phyloP scores from a whole-genome alignment of 2,797 vertebrate species.

The Hirundo rustica region DNA sequence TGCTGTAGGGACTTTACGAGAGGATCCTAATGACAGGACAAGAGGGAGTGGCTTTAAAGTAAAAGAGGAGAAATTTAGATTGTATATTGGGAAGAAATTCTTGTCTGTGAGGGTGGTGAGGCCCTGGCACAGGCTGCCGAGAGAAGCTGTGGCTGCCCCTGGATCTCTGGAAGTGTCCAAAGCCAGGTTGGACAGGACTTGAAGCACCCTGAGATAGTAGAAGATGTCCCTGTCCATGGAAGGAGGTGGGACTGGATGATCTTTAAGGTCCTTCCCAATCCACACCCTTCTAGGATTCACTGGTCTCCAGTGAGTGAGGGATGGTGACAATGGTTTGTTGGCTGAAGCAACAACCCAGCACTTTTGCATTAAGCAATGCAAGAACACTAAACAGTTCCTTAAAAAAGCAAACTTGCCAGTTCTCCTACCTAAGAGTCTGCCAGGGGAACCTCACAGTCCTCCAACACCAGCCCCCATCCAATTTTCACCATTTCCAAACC shows the following conservation, averaged over 20 bases:
- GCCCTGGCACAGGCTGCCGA: neutral
- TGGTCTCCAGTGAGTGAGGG: neutral
- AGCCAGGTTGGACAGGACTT: neutral
- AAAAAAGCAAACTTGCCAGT: neutral
- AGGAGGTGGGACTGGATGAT: neutral
- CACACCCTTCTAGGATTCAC: neutral
- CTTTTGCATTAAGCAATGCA: neutral
- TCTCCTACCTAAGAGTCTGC: neutral
- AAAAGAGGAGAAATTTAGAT: neutral
- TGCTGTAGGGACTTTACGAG: neutral
- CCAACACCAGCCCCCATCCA: neutral
- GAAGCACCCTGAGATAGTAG: rapidly evolving
- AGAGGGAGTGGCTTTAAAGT: neutral
- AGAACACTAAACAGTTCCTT: neutral
- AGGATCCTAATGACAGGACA: neutral
- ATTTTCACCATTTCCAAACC: neutral
- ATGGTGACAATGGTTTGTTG: neutral
- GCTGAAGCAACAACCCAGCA: neutral
- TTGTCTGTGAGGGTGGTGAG: neutral
- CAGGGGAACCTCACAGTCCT: neutral
- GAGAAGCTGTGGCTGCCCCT: neutral
- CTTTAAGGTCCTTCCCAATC: neutral
- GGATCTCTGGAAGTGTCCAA: neutral
- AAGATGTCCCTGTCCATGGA: neutral
- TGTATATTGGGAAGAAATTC: neutral